A percentile compares a stretch with the other conserved stretches of the same genome.
Conservation (phyloP, 2,888 invertebrate species). For the Hofmannophila pseudospretella region DNA sequence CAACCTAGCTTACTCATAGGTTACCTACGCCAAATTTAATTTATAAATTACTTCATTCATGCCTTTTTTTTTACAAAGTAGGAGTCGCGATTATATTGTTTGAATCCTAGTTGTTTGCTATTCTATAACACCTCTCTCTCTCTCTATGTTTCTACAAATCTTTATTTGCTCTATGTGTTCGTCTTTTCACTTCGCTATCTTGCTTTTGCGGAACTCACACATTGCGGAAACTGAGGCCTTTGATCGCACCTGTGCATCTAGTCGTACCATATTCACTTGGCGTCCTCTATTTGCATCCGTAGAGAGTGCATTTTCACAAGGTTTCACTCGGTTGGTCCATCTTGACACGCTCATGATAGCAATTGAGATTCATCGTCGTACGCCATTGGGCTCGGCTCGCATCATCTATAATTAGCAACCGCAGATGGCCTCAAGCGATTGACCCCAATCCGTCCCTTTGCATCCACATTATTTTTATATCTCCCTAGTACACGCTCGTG, state of each 20-base stretch:
- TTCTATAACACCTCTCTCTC: too few species aligned
- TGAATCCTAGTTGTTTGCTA: too few species aligned
- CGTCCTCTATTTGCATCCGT: slow-evolving; percentile 8
- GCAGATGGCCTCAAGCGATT: slow-evolving; percentile 74
- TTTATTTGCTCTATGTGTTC: too few species aligned
- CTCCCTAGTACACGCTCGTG: slow-evolving; percentile 42
- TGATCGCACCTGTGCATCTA: too few species aligned
- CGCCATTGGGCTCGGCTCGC: slow-evolving; percentile 54
- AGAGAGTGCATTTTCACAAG: slow-evolving; percentile 23
- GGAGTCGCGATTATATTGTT: too few species aligned
- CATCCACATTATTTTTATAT: slow-evolving; percentile 65
- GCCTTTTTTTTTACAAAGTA: too few species aligned
- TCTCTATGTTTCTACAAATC: too few species aligned
- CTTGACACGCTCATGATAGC: slow-evolving; percentile 40
- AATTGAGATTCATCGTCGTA: slow-evolving; percentile 54
- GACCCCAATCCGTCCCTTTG: slow-evolving; percentile 72
- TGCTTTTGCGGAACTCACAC: too few species aligned
- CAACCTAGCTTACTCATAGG: not conserved
- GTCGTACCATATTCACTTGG: not conserved
- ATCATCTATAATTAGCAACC: slow-evolving; percentile 68
- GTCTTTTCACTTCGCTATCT: too few species aligned
- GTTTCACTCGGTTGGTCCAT: slow-evolving; percentile 28
- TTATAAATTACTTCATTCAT: not conserved
- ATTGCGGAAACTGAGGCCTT: too few species aligned
- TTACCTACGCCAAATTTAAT: not conserved